These are phyloP conservation scores for Protosalanx chinensis DNA, from an alignment of 2,797 vertebrate species.

Conservation along the genomic window DNA sequence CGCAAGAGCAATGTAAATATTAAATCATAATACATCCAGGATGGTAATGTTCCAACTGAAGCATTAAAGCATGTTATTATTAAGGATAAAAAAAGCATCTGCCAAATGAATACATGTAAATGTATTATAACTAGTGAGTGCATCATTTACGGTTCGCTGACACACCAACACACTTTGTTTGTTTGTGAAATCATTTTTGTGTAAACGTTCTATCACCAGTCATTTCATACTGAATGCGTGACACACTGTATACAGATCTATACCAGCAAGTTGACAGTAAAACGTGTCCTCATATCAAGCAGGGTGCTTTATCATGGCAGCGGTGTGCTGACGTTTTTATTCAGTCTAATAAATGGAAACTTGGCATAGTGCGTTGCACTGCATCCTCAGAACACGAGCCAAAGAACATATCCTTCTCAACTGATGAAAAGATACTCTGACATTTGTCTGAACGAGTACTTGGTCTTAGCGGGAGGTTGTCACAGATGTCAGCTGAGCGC, in stretches of 20 bases:
- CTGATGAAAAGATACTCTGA: slow-evolving; percentile 52
- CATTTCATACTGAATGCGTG: background rate
- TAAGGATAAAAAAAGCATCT: too few species aligned
- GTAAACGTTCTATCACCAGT: background rate
- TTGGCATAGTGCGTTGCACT: slow-evolving; percentile 40
- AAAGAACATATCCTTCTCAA: slow-evolving; percentile 38
- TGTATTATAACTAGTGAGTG: slow-evolving; percentile 15
- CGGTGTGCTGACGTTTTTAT: slow-evolving; percentile 52
- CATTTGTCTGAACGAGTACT: slow-evolving; percentile 56
- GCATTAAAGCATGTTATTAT: slow-evolving; percentile 34
- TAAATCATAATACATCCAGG: slow-evolving; percentile 22
- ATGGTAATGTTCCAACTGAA: slow-evolving; percentile 33
- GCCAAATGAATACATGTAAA: too few species aligned
- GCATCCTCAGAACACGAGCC: slow-evolving; percentile 35
- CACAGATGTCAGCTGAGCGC: slow-evolving; percentile 53
- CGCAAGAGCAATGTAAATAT: slow-evolving; percentile 35
- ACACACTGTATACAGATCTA: background rate
- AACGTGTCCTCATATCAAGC: slow-evolving; percentile 25
- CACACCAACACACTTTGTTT: background rate
- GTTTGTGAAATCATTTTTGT: background rate
- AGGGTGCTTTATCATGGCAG: slow-evolving; percentile 43
- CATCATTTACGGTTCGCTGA: slow-evolving; percentile 13
- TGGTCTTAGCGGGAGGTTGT: slow-evolving; percentile 39
- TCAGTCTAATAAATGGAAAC: slow-evolving; percentile 45
- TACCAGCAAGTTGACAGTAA: slow-evolving; percentile 9